Evolutionary conservation across 2,113 vertebrate species (phyloP), one percentile per base, ranked within the genome.

Genomic region (Odocoileus virginianus): DNA sequence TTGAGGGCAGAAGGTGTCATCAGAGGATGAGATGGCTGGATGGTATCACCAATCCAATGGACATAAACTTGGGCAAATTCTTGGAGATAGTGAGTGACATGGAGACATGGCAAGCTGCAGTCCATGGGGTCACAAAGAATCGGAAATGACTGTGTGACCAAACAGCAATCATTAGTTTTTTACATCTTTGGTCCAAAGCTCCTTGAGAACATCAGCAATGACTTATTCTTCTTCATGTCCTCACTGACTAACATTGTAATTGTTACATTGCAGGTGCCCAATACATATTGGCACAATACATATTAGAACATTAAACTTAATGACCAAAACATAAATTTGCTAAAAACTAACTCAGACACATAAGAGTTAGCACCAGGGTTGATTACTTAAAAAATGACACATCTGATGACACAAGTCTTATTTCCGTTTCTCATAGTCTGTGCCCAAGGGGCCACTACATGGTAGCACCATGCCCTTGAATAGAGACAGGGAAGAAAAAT

Each of bases 141-240:
- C n/a, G 0, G n/a, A 71, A 19, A 36, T 0, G 1, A 5, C 19
- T 36, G n/a, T 21, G 19, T 36, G n/a, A 36, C 64, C 9, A 0
- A 71, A 36, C 33, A 36, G 23, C n/a, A 71, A 36, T 36, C 64
- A 61, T 52, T 79, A 79, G 5, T 40, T n/a, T 83, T 84, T 89
- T 58, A 17, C 8, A 50, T 36, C 36, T 47, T 19, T 92, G 61
- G 57, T 85, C 82, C 50, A 89, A 94, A 83, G 12, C 17, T 84
- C n/a, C 67, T 57, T 84, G 36, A 81, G 33, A 96, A 95, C n/a
- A 89, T 91, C 19, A 89, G 64, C 11, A 71, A 23, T 27, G 28
- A 5, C 33, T 92, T 95, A 81, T 10, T 50, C 12, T 92, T 92
- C 58, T 52, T 93, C 43, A 50, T 91, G 40, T 7, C 7, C 2